Evolutionary conservation across 2,113 vertebrate genomes (phyloP).

Genomic region (Brachionichthys hirsutus): DNA sequence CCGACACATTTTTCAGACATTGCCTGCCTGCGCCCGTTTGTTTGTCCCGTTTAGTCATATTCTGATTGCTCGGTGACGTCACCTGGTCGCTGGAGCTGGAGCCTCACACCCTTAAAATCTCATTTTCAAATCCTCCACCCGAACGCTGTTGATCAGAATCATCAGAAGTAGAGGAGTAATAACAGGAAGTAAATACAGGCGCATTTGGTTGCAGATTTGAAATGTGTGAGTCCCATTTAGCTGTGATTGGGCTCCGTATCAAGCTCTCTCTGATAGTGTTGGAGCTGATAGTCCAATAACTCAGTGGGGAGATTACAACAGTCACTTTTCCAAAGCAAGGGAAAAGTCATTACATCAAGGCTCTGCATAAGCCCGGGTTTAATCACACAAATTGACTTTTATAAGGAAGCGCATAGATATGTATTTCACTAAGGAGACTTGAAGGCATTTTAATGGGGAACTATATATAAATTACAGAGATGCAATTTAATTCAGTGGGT

Average conservation of each 20-base stretch:
- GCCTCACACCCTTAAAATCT: no score
- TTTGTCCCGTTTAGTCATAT: no score
- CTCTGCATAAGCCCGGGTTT: slow-evolving; percentile 60
- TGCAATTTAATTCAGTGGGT: slow-evolving; percentile 69
- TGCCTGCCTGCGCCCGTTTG: background rate
- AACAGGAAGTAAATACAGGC: no score
- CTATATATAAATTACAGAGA: slow-evolving; percentile 65
- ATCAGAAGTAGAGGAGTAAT: no score
- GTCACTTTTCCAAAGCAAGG: slow-evolving; percentile 63
- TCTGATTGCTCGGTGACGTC: no score
- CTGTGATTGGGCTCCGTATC: slow-evolving; percentile 13
- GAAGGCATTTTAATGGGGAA: slow-evolving; percentile 71
- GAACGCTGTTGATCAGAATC: no score
- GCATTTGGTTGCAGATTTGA: no score
- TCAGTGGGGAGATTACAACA: slow-evolving; percentile 56
- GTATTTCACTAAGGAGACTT: slow-evolving; percentile 44
- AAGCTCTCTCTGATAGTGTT: slow-evolving; percentile 28
- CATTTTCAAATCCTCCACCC: no score
- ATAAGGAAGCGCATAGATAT: slow-evolving; percentile 52
- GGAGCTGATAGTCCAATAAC: slow-evolving; percentile 58
- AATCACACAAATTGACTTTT: slow-evolving; percentile 78
- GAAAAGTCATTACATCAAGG: slow-evolving; percentile 67
- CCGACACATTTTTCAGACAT: slow-evolving; percentile 26
- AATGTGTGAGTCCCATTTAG: background rate
- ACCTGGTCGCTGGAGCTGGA: no score